phyloP scores from a whole-genome alignment of 1,140 invertebrate genomes.

The Bombus polaris region DNA sequence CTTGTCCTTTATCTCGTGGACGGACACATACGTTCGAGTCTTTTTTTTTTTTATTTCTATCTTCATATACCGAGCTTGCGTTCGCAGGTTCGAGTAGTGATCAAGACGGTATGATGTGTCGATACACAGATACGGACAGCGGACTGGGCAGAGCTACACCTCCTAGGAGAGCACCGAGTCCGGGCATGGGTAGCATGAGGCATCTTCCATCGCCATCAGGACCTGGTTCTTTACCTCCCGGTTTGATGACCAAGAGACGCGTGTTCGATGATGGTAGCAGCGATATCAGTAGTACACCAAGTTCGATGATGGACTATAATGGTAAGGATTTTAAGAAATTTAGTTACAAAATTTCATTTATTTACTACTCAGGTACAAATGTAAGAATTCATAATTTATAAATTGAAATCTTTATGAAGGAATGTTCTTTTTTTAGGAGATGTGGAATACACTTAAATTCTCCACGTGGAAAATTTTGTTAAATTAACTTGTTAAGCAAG shows the following conservation, averaged over 20 bases:
- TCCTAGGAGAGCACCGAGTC: slow-evolving; percentile 90
- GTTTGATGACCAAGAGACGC: slow-evolving; percentile 90
- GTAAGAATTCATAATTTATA: neutral
- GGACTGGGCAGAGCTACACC: slow-evolving; percentile 91
- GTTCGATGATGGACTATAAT: slow-evolving; percentile 93
- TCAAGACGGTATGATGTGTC: slow-evolving; percentile 73
- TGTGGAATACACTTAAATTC: neutral
- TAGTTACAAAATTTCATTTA: too few species aligned
- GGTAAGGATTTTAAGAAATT: slow-evolving; percentile 80
- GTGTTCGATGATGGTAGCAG: slow-evolving; percentile 92
- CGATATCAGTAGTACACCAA: slow-evolving; percentile 91
- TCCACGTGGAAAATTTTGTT: neutral
- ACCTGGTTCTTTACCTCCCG: slow-evolving; percentile 91
- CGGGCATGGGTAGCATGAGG: slow-evolving; percentile 86
- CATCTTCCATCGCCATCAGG: slow-evolving; percentile 89
- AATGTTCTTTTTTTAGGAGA: neutral
- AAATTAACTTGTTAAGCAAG: neutral
- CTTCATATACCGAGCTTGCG: slow-evolving; percentile 68
- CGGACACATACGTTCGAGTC: slow-evolving; percentile 33
- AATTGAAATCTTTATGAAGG: neutral
- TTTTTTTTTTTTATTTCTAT: slow-evolving; percentile 61
- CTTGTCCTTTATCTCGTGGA: slow-evolving; percentile 27
- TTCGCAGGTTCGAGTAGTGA: slow-evolving; percentile 65
- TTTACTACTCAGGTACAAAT: neutral
- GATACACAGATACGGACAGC: slow-evolving; percentile 88